phyloP scores from a whole-genome alignment of 2,113 vertebrate genomes.

The Mionectes macconnelli region DNA sequence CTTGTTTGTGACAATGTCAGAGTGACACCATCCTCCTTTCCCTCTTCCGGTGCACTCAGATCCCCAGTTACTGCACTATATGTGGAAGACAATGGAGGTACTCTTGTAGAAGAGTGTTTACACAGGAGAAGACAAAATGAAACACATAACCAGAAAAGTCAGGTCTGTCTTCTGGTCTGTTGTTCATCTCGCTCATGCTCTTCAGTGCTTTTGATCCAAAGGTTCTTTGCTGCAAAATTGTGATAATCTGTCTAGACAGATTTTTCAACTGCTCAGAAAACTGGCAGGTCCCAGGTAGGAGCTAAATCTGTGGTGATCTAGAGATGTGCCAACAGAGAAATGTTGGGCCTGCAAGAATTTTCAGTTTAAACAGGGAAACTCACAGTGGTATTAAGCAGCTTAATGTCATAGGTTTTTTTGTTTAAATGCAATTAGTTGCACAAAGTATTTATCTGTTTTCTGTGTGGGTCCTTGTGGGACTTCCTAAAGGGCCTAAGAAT shows the following conservation, averaged over 20 bases:
- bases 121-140: neutral
- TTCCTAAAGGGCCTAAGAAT: neutral
- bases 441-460: neutral
- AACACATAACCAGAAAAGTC: neutral
- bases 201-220: neutral
- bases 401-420: neutral
- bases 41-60: neutral
- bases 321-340: neutral
- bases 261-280: neutral
- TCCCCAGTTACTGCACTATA: neutral
- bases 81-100: neutral
- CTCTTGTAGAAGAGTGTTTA: neutral
- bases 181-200: neutral
- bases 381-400: neutral
- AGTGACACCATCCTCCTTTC: neutral
- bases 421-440: neutral
- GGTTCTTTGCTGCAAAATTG: neutral
- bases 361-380: neutral
- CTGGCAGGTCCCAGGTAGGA: neutral
- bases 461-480: accelerated
- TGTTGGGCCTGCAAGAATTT: neutral
- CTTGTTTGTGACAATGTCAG: neutral
- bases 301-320: neutral
- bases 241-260: neutral
- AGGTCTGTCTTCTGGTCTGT: neutral